Percentiles rank a stretch among this genome's conserved stretches.
These are phyloP conservation scores for Zophobas morio DNA, from an alignment of 1,140 invertebrate species.

Conservation along the genomic window DNA sequence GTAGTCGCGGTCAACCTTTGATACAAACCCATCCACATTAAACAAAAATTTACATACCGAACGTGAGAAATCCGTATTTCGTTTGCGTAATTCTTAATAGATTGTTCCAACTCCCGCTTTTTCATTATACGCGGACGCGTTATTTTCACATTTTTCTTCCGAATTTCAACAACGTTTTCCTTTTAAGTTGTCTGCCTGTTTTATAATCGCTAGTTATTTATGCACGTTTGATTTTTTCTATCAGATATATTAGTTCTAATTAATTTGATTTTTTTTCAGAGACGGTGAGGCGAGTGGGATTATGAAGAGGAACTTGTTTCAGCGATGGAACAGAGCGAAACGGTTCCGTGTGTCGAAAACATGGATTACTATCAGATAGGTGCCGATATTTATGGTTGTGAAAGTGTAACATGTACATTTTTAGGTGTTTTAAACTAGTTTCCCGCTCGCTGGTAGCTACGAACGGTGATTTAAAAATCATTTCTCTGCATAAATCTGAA, in stretches of 20 bases:
- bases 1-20: slow-evolving; percentile 41
- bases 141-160: slow-evolving; percentile 16
- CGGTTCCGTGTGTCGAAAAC: slow-evolving; percentile 33
- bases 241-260: slow-evolving; percentile 28
- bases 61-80: slow-evolving; percentile 41
- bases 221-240: slow-evolving; percentile 8
- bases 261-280: slow-evolving; percentile 30
- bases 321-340: background rate
- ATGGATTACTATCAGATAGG: slow-evolving; percentile 4
- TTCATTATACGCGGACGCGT: slow-evolving; percentile 12
- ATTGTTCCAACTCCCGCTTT: slow-evolving; percentile 29
- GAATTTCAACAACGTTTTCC: slow-evolving; percentile 10
- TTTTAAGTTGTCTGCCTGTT: slow-evolving; percentile 11
- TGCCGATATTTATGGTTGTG: slow-evolving; percentile 23
- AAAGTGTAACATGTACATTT: slow-evolving; percentile 27
- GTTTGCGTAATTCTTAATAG: slow-evolving; percentile 35
- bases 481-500: too few relatives aligned
- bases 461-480: too few relatives aligned
- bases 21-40: slow-evolving; percentile 37
- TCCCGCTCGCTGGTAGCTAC: background rate
- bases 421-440: background rate
- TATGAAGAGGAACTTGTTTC: slow-evolving; percentile 5
- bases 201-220: slow-evolving; percentile 20
- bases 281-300: background rate
- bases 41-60: slow-evolving; percentile 32